Base-by-base conservation (phyloP, 2,797 vertebrate genomes). In the Fringilla coelebs region DNA sequence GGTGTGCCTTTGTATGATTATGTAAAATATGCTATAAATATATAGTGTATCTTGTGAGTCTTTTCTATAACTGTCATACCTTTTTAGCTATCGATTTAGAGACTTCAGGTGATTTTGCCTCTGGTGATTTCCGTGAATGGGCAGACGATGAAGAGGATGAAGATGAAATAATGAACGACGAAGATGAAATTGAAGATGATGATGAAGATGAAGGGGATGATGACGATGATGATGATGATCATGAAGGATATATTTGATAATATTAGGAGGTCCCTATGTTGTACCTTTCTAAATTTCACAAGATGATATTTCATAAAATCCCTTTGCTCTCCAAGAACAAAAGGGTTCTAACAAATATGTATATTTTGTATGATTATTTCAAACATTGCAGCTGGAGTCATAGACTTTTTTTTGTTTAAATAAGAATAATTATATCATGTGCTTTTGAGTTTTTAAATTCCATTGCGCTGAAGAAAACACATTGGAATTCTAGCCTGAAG, bases 71-170 rank as follows among this genome's bases (percentile, higher is more conserved):
- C 61, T 91, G 2, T 89, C 40, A n/a, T 94, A 31, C 79, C 58
- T 93, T 91, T 91, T 55, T 71, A 99, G 98, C 98, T 31, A 89
- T 98, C 5, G 98, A 98, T 88, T 76, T 98, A 95, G 99, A 99
- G 95, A 98, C 98, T 51, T 99, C 99, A 4, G 99, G 99, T 89
- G 99, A 99, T 97, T 98, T 98, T 78, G 98, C 99, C 63, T 99
- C 99, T 71, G 99, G 99, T 1, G 98, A 99, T 97, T 98, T 98
- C 13, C 98, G 89, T 74, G 98, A 98, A 71, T 98, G 99, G 97
- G 97, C 97, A 6, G 99, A 99, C 38, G 98, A 99, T 41, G 99
- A 99, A 12, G 98, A 97, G 49, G 97, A 98, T 8, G 98, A 98
- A 31, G 98, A 98, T 5, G 98, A 98, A 51, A 97, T 98, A 91